Conservation (phyloP, 2,888 invertebrate genomes). For the Pollenia griseotomentosa region DNA sequence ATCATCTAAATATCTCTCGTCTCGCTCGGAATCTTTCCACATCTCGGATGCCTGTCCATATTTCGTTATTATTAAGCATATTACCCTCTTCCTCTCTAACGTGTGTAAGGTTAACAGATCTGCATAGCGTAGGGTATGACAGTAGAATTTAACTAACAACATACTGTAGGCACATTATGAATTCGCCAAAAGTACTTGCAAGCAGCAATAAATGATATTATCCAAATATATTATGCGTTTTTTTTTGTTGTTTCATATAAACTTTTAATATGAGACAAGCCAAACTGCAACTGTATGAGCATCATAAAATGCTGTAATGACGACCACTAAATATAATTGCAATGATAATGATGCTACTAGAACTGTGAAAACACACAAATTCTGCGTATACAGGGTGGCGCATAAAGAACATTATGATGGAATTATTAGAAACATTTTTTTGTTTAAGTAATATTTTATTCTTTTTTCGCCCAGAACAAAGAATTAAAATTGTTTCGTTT, state of each 20-base stretch:
- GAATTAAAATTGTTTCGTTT: no score
- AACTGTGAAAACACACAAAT: slow-evolving; percentile 22
- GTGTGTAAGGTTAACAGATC: background rate
- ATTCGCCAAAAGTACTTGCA: background rate
- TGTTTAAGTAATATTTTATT: no score
- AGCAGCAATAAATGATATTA: slow-evolving; percentile 17
- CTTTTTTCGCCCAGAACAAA: no score
- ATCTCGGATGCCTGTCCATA: no score
- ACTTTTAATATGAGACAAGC: slow-evolving; percentile 56
- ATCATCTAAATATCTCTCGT: no score
- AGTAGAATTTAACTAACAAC: background rate
- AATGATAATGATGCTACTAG: slow-evolving; percentile 29
- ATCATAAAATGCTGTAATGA: slow-evolving; percentile 56
- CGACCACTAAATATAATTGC: slow-evolving; percentile 30
- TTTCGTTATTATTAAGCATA: no score
- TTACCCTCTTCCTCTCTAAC: no score
- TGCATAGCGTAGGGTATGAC: background rate
- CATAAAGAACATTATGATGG: no score
- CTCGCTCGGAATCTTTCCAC: no score
- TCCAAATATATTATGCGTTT: slow-evolving; percentile 47
- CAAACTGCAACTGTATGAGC: slow-evolving; percentile 65
- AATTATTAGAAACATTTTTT: no score
- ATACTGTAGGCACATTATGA: background rate
- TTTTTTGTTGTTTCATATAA: slow-evolving; percentile 65
- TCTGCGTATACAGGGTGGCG: background rate